Percentiles rank a stretch among this genome's conserved stretches.
These are phyloP conservation scores for Myathropa florea DNA, from an alignment of 2,888 invertebrate species.

Conservation along the genomic window DNA sequence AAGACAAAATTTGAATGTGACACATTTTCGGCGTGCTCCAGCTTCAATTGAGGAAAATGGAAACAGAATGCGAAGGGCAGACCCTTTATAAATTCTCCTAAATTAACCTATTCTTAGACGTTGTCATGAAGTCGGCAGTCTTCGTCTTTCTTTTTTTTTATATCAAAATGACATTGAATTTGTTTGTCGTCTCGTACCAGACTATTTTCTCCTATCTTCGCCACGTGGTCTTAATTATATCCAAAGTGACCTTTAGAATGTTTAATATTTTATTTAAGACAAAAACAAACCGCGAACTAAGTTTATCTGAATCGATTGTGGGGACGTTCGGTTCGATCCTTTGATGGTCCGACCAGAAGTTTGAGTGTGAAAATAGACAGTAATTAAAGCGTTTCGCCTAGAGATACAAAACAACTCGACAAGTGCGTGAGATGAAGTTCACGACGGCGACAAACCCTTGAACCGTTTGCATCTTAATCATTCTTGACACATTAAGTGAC, in stretches of 20 bases:
- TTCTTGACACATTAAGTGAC: background rate
- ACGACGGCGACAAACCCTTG: background rate
- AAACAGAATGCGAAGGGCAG: slow-evolving; percentile 37
- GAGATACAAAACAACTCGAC: background rate
- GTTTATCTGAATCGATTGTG: slow-evolving; percentile 1
- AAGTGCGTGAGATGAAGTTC: slow-evolving; percentile 7
- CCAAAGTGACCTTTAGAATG: slow-evolving; percentile 1
- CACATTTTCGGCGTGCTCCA: background rate
- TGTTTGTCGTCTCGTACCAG: slow-evolving; percentile 27
- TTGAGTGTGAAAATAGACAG: background rate
- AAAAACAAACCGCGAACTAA: background rate
- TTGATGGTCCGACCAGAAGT: background rate
- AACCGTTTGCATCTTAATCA: slow-evolving; percentile 14
- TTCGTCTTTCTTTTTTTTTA: background rate
- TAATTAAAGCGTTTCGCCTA: background rate
- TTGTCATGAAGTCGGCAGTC: background rate
- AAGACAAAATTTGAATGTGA: background rate
- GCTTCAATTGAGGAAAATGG: background rate
- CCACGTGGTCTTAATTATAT: slow-evolving; percentile 45
- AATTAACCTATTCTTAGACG: slow-evolving; percentile 33
- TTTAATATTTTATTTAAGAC: slow-evolving; percentile 12
- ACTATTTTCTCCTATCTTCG: background rate
- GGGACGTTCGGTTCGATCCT: background rate
- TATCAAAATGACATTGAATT: slow-evolving; percentile 53
- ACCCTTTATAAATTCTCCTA: slow-evolving; percentile 25